Base-by-base conservation (phyloP, 2,888 invertebrate species). In the Mechanitis mazaeus region DNA sequence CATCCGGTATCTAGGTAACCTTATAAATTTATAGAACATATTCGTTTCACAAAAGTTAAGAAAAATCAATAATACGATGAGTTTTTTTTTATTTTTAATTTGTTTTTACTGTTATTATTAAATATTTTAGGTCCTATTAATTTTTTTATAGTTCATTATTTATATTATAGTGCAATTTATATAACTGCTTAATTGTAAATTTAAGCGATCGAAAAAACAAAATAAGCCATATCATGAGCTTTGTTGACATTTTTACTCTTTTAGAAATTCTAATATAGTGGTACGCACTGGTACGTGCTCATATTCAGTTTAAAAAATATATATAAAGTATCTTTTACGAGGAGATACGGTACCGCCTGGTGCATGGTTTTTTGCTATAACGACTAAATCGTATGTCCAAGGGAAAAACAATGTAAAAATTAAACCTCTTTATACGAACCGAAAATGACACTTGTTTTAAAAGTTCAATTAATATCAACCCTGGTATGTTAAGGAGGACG, bases 1-100 rank as follows among this genome's bases (percentile, higher is more conserved):
- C 50, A 50, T 50, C 50, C 50, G 31, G 50, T 50, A 50, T 50
- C 11, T 50, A 31, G 28, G 31, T 31, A 31, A 50, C 31, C 50
- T 6, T 50, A 31, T 50, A 28, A 47, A 47, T 50, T 31, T 50
- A 9, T 31, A 31, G 31, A 1, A 47, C 47, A n/a, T 28, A n/a
- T 31, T 50, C 31, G 50, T 50, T 50, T 5, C 31, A 50, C 28
- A 50, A 31, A 50, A 50, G 3, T 31, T 11, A 7, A 50, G 2
- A 31, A 2, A 2, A 7, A 9, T 28, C 7, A 42, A 42, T 42
- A 42, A 42, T 20, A 20, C 20, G 20, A 20, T 20, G 20, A 20
- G 20, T 20, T 20, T 20, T 20, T 20, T 20, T 20, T 20, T 20
- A 20, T 20, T 20, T 20, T 20, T 20, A 20, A 20, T 20, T 20